A percentile compares a stretch with the other conserved stretches of the same genome.
Evolutionary conservation across 2,888 invertebrate genomes (phyloP).

Genomic region (Molorchus minor): DNA sequence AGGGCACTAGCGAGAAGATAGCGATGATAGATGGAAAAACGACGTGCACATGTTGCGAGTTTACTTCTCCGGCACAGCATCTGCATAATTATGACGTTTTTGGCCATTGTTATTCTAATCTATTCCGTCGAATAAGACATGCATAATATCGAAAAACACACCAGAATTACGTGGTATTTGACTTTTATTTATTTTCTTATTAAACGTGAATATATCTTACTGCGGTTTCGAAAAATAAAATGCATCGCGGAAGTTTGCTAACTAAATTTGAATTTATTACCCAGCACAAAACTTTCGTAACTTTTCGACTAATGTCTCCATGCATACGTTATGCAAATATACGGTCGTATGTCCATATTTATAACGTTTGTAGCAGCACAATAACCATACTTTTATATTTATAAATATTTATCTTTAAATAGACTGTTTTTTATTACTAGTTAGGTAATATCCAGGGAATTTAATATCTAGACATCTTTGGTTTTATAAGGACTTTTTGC

Average conservation of each 20-base stretch:
- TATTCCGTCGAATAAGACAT: slow-evolving; percentile 48
- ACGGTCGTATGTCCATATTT: too few relatives aligned
- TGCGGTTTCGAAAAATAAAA: slow-evolving; percentile 3
- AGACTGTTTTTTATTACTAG: neutral
- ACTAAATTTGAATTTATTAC: slow-evolving; percentile 10
- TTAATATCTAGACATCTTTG: too few relatives aligned
- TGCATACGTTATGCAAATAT: neutral
- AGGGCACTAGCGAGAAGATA: slow-evolving; percentile 35
- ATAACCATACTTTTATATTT: too few relatives aligned
- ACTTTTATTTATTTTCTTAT: slow-evolving; percentile 26
- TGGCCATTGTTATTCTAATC: slow-evolving; percentile 41
- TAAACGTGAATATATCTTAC: slow-evolving; percentile 10
- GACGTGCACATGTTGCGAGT: slow-evolving; percentile 52
- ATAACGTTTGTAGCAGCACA: too few relatives aligned
- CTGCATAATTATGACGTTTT: slow-evolving; percentile 53
- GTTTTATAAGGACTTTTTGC: too few relatives aligned
- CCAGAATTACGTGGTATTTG: slow-evolving; percentile 40
- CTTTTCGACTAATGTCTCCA: neutral
- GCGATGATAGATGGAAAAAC: slow-evolving; percentile 53
- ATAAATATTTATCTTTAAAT: too few relatives aligned
- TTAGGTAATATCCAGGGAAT: too few relatives aligned
- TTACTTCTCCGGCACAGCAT: slow-evolving; percentile 44
- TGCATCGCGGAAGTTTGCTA: neutral
- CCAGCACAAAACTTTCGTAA: neutral
- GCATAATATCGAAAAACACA: slow-evolving; percentile 41